Percentiles rank a stretch among this genome's conserved stretches.
These are phyloP conservation scores for Machimus rusticus DNA, from an alignment of 2,888 invertebrate genomes.

Conservation along the genomic window DNA sequence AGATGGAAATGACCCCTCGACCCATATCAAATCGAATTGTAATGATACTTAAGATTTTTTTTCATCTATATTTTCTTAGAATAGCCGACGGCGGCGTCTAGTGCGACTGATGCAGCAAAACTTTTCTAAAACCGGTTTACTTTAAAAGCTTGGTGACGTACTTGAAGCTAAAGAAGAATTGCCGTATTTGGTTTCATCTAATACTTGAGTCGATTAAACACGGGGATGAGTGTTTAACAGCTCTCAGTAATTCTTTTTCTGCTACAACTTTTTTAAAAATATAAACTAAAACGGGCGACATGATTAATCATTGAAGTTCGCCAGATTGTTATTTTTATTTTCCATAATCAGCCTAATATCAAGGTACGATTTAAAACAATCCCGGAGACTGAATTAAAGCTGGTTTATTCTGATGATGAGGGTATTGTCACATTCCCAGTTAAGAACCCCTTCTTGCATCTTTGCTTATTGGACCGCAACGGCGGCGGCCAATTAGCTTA, in stretches of 20 bases:
- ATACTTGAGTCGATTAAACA: not conserved
- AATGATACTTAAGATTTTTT: not conserved
- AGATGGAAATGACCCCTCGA: not conserved
- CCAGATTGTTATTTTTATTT: not conserved
- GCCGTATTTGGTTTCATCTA: constrained; percentile 30
- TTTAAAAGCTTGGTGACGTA: constrained; percentile 20
- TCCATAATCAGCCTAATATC: not conserved
- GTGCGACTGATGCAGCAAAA: constrained; percentile 28
- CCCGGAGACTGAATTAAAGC: not conserved
- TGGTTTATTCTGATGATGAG: not conserved
- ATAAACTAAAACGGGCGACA: not conserved
- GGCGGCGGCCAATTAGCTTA: not conserved
- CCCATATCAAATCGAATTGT: constrained; percentile 1
- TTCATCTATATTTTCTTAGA: not conserved
- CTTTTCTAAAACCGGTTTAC: constrained; percentile 41
- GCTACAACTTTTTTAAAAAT: not conserved
- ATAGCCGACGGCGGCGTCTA: constrained; percentile 4
- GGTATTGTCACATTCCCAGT: not conserved
- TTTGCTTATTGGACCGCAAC: not conserved
- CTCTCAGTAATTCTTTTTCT: not conserved
- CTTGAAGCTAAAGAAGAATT: constrained; percentile 13
- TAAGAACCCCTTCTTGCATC: not conserved
- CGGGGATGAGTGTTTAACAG: not conserved
- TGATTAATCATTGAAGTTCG: not conserved
- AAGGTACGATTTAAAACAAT: not conserved